Evolutionary conservation across 1,140 invertebrate species (phyloP), one percentile per base, ranked within the genome.

Genomic region (Drosophila nigromelanica): DNA sequence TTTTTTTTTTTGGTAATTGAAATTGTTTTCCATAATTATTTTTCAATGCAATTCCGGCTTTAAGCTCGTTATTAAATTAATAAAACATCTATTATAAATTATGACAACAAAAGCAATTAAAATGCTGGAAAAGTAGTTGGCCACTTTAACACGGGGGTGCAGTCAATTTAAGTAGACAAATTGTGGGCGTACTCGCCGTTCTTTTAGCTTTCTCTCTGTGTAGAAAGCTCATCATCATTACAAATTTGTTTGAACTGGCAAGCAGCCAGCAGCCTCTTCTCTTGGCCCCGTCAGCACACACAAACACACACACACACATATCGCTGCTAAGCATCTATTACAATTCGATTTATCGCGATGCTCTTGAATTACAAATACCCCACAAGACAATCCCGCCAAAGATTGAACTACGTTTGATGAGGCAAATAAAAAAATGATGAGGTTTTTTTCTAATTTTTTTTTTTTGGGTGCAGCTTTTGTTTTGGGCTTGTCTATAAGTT

Each of bases 341-440:
- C 73, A 62, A 80, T 56, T 60, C 54, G 62, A 18, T 71, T 67
- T 68, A 82, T 83, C 81, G 73, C 60, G 77, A 86, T 85, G 80
- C 81, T 85, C 80, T 85, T 85, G 80, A 85, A 85, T 82, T 73
- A 80, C 73, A 66, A 80, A 80, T 71, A 67, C 50, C 39, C 35
- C 52, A 47, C 8, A 40, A 52, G 40, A 27, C 14, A 56, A 11
- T 40, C 45, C 45, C 14, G 6, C n/a, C n/a, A 47, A 45, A 51
- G 51, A 47, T 61, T 21, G 42, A 40, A 8, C 14, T 39, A 18
- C 2, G 18, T 60, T 59, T 60, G 72, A 39, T 51, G 21, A 47
- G 61, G 30, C 58, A 45, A 54, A 70, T 64, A 33, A 55, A 54
- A 60, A 47, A 48, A 48, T 80, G 55, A 70, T 37, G 33, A 39